These are phyloP conservation scores for Coelopa pilipes DNA, from an alignment of 2,888 invertebrate species.

Conservation along the genomic window DNA sequence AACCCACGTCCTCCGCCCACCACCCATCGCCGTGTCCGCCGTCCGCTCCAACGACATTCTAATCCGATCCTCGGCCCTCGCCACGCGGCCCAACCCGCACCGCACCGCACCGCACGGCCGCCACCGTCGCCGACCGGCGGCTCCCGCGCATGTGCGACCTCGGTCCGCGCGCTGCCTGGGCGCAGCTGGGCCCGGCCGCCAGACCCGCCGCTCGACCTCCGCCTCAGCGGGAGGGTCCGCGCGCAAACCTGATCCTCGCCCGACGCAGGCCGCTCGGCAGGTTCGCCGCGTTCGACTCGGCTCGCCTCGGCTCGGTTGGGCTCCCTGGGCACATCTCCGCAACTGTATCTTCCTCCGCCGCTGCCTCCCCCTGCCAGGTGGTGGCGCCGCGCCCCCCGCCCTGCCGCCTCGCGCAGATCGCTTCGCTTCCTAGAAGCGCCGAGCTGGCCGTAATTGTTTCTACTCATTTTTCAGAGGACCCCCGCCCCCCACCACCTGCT, in stretches of 20 bases:
- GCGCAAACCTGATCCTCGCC: constrained; percentile 25
- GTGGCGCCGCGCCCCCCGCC: constrained; percentile 45
- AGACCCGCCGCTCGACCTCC: neutral
- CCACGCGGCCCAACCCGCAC: neutral
- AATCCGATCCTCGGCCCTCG: neutral
- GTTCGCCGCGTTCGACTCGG: constrained; percentile 32
- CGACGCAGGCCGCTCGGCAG: constrained; percentile 41
- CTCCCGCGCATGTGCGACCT: constrained; percentile 18
- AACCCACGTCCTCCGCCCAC: too few species aligned
- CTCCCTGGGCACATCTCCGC: constrained; percentile 11
- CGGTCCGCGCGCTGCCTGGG: too few species aligned
- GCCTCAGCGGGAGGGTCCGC: constrained; percentile 7
- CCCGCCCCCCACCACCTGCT: too few species aligned
- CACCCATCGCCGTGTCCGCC: too few species aligned
- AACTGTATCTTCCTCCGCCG: constrained; percentile 42
- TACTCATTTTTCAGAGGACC: constrained; percentile 34
- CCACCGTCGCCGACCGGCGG: neutral
- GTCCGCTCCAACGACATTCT: neutral
- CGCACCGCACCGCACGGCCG: neutral
- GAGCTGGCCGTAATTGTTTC: constrained; percentile 53
- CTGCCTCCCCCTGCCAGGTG: constrained; percentile 39
- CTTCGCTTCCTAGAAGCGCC: constrained; percentile 57
- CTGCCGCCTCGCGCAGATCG: constrained; percentile 58
- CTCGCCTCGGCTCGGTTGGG: constrained; percentile 14
- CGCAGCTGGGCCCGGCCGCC: too few species aligned